Conservation (phyloP, 2,888 invertebrate genomes). For the Pachymerium ferrugineum region DNA sequence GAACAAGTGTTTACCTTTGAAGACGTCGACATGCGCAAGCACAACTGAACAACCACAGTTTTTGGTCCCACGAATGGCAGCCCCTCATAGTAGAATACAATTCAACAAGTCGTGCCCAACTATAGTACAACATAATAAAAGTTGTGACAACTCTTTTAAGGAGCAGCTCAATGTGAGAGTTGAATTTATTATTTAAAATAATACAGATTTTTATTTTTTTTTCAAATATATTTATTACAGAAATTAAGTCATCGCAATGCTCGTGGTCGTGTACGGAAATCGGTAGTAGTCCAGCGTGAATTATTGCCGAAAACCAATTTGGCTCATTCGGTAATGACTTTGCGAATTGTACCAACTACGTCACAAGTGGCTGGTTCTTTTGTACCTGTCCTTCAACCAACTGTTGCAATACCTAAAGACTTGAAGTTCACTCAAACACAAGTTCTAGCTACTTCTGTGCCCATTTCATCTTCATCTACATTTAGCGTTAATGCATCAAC, state of each 20-base stretch:
- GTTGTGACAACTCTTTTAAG: conserved; percentile 37
- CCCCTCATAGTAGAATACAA: conserved; percentile 36
- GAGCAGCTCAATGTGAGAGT: conserved; percentile 38
- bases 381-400: conserved; percentile 34
- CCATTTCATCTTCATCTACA: background rate
- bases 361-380: conserved; percentile 35
- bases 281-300: conserved; percentile 59
- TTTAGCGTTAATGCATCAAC: background rate
- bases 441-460: conserved; percentile 12
- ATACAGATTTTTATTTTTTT: conserved; percentile 17
- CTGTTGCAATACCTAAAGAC: background rate
- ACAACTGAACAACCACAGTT: conserved; percentile 36
- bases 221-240: conserved; percentile 33
- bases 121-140: background rate
- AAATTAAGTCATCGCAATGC: conserved; percentile 37
- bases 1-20: background rate
- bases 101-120: background rate
- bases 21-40: background rate
- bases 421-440: conserved; percentile 30
- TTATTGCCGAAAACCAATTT: conserved; percentile 56
- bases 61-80: conserved; percentile 37
- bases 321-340: conserved; percentile 35
- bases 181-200: background rate
- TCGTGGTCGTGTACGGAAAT: conserved; percentile 37
- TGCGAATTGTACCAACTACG: conserved; percentile 34